phyloP scores from a whole-genome alignment of 2,888 invertebrate genomes.

The Nasonia oneida region DNA sequence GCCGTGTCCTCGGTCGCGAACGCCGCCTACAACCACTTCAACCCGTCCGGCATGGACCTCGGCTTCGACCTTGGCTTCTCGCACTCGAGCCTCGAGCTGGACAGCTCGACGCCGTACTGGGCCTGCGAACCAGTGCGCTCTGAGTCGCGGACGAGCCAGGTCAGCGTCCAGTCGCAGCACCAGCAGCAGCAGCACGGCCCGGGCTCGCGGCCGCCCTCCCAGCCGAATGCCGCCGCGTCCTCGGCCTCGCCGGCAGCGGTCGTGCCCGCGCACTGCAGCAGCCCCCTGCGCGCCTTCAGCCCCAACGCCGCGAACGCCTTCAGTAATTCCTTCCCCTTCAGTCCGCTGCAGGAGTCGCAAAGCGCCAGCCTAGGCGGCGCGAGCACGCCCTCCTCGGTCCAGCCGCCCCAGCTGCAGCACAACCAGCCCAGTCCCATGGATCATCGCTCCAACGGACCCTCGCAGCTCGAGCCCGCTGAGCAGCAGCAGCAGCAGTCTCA shows the following conservation, averaged over 20 bases:
- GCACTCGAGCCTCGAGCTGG: conserved; percentile 83
- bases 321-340: conserved; percentile 83
- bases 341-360: conserved; percentile 82
- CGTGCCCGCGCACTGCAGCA: conserved; percentile 77
- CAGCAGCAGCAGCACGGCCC: conserved; percentile 74
- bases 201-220: conserved; percentile 83
- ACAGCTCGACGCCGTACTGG: conserved; percentile 66
- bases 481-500: conserved; percentile 75
- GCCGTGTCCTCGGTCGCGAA: conserved; percentile 14
- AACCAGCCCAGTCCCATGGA: conserved; percentile 59
- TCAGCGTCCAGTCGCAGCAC: conserved; percentile 27
- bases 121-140: conserved; percentile 78
- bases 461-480: conserved; percentile 80
- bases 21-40: conserved; percentile 74
- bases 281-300: conserved; percentile 76
- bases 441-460: conserved; percentile 46
- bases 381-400: conserved; percentile 73
- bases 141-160: conserved; percentile 83
- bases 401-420: conserved; percentile 12
- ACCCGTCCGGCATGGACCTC: conserved; percentile 81
- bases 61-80: conserved; percentile 84
- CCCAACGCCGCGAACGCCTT: conserved; percentile 80
- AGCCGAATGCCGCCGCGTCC: conserved; percentile 78
- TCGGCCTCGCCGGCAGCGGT: conserved; percentile 80
- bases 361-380: conserved; percentile 77